Base-by-base conservation (phyloP, 2,797 vertebrate genomes). In the Fistularia commersonii region DNA sequence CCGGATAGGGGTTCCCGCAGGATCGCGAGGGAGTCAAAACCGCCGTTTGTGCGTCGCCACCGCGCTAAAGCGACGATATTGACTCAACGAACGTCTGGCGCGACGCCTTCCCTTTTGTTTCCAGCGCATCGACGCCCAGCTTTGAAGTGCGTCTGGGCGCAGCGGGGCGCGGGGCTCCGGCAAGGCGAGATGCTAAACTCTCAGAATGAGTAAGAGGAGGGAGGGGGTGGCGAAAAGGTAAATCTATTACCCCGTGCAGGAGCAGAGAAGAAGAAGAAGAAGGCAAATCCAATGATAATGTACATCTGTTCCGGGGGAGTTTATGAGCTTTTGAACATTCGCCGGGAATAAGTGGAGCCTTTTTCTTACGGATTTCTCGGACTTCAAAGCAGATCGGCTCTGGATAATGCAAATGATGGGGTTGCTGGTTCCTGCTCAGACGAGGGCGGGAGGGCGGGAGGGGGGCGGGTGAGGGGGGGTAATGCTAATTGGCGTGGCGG, bases 281-380 rank as follows among this genome's bases (percentile, higher is more conserved):
- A 92, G 88, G 91, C 93, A 92, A 94, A 96, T 93, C 93, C 94
- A 93, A 91, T 94, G 94, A 98, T 96, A 97, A 96, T 96, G 92
- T 97, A 95, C 94, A 97, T 98, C 94, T 97, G 94, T 97, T 97
- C 94, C 93, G 92, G 90, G 89, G 91, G 94, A 93, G n/a, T 97
- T 95, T 97, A 95, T 93, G 91, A 90, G 93, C 94, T 98, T 98
- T 98, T 98, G 94, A 97, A 97, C 89, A 91, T 93, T 93, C 93
- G 92, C 90, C 87, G 93, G 91, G 93, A 96, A 97, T 96, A 96
- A 97, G 94, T 94, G 92, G 92, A 93, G 90, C 91, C 88, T 93
- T 89, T 94, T 95, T 93, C 93, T 94, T 92, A 92, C 93, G 91
- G 92, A 93, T 94, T 97, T 39, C 93, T 94, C 91, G 90, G 91